A percentile compares a stretch with the other conserved stretches of the same genome.
Evolutionary conservation across 1,140 invertebrate species (phyloP).

Genomic region (Panulirus ornatus): DNA sequence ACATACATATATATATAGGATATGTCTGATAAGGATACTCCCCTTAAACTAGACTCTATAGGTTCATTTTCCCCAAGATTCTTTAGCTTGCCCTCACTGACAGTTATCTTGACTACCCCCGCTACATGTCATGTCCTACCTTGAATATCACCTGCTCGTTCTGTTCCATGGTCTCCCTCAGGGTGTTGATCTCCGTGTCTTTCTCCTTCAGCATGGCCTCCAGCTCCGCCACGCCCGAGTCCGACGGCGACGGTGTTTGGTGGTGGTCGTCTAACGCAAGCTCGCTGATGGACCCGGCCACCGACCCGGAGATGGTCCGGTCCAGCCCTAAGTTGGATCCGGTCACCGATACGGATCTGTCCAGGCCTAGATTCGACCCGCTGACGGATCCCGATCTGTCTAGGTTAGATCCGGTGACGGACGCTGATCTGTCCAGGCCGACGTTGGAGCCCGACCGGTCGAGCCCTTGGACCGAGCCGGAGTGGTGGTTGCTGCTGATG

Average conservation of each 20-base stretch:
- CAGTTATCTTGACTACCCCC: no score
- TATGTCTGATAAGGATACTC: no score
- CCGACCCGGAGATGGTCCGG: constrained; percentile 55
- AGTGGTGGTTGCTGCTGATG: constrained; percentile 53
- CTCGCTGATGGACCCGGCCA: constrained; percentile 67
- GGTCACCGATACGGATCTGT: constrained; percentile 71
- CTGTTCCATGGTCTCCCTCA: constrained; percentile 88
- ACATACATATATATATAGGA: no score
- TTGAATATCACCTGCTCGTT: constrained; percentile 86
- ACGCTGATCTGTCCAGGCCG: constrained; percentile 60
- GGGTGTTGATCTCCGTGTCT: constrained; percentile 85
- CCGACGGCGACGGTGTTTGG: constrained; percentile 88
- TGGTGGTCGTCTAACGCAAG: constrained; percentile 76
- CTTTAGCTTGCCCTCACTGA: no score
- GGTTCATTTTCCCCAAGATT: no score
- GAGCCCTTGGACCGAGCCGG: constrained; percentile 55
- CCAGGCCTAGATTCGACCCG: constrained; percentile 76
- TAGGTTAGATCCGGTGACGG: constrained; percentile 58
- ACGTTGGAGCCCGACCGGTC: constrained; percentile 67
- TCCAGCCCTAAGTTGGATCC: constrained; percentile 68
- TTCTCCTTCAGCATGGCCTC: constrained; percentile 86
- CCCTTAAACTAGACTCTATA: no score
- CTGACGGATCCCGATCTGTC: constrained; percentile 76
- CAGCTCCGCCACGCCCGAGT: constrained; percentile 89
- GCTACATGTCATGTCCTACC: constrained; percentile 44